Conservation (phyloP, 2,888 invertebrate species). For the Pinctada fucata region DNA sequence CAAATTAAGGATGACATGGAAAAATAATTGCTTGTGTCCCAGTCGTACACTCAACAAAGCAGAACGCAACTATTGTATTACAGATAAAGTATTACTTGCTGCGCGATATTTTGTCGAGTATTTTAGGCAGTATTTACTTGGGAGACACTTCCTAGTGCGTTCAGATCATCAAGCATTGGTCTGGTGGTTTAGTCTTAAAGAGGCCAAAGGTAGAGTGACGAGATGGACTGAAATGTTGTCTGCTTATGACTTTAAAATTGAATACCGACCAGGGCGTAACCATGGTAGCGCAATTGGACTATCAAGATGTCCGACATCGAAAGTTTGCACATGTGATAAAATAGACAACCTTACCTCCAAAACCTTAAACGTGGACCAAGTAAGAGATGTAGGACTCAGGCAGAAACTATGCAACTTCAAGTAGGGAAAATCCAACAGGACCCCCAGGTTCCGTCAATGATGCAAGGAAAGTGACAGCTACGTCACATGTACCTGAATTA, state of each 20-base stretch:
- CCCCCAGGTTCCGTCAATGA: background rate
- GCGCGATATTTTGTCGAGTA: slow-evolving; percentile 37
- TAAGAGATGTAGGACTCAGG: slow-evolving; percentile 31
- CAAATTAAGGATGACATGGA: slow-evolving; percentile 24
- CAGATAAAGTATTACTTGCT: slow-evolving; percentile 38
- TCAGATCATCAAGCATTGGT: slow-evolving; percentile 41
- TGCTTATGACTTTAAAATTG: slow-evolving; percentile 38
- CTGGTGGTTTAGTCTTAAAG: slow-evolving; percentile 44
- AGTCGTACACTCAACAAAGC: slow-evolving; percentile 35
- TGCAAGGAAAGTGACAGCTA: slow-evolving; percentile 3
- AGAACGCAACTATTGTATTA: slow-evolving; percentile 44
- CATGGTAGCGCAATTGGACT: slow-evolving; percentile 46
- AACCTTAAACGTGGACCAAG: slow-evolving; percentile 37
- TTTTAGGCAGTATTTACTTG: slow-evolving; percentile 39
- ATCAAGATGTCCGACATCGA: slow-evolving; percentile 37
- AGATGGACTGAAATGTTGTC: slow-evolving; percentile 44
- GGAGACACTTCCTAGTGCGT: slow-evolving; percentile 28
- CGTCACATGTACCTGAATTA: background rate
- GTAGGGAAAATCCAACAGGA: background rate
- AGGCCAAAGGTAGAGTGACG: slow-evolving; percentile 43
- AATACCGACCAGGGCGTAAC: slow-evolving; percentile 39
- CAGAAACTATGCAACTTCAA: slow-evolving; percentile 5
- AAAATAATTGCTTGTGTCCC: slow-evolving; percentile 20
- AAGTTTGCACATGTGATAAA: slow-evolving; percentile 27
- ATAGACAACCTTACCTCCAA: slow-evolving; percentile 30